Evolutionary conservation across 30 jellyfish, hydroid and myxozoan species (phyloP).

Genomic region (Aurelia aurita): DNA sequence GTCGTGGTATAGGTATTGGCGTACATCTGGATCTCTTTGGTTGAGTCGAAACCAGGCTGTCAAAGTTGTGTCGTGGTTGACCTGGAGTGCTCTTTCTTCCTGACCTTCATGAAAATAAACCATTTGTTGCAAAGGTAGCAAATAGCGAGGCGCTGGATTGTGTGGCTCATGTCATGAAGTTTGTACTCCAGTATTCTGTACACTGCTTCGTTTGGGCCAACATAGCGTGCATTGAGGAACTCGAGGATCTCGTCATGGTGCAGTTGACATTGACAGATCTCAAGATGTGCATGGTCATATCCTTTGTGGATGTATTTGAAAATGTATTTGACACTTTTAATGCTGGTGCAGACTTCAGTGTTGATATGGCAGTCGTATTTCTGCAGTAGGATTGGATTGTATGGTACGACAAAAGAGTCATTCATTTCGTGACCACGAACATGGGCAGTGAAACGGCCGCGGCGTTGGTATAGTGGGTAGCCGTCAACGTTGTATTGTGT

Average conservation of each 20-base stretch:
- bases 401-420: not conserved
- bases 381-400: constrained; percentile 42
- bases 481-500: constrained; percentile 55
- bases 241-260: not conserved
- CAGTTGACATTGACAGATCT: not conserved
- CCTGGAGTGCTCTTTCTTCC: too few species aligned
- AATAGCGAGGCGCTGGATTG: constrained; percentile 56
- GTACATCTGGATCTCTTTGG: not conserved
- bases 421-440: too few species aligned
- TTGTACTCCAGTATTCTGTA: not conserved
- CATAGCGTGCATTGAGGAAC: constrained; percentile 37
- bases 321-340: constrained; percentile 66
- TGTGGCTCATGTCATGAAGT: constrained; percentile 3
- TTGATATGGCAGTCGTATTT: constrained; percentile 74
- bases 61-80: constrained; percentile 43
- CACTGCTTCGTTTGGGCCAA: constrained; percentile 48
- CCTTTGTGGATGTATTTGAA: constrained; percentile 83
- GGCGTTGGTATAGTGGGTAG: constrained; percentile 63
- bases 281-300: constrained; percentile 32
- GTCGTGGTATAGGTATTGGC: not conserved
- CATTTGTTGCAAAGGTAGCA: too few species aligned
- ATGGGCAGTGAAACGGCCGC: constrained; percentile 5
- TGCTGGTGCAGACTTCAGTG: constrained; percentile 59
- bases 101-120: too few species aligned
- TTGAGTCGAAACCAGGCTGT: constrained; percentile 59